Base-by-base conservation (phyloP, 2,113 vertebrate species). In the Chaenogobius annularis region DNA sequence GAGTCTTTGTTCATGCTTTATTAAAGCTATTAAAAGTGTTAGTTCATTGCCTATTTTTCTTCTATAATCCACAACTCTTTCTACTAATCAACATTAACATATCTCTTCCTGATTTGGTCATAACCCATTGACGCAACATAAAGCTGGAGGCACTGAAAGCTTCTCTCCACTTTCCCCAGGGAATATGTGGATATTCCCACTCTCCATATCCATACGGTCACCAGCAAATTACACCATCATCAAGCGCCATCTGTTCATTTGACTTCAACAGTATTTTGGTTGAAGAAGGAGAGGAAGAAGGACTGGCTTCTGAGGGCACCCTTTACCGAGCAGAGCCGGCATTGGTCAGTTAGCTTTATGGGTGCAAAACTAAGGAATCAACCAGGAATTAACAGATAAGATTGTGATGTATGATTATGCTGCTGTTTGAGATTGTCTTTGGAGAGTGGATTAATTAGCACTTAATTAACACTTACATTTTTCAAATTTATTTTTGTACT, bases 301-400 rank as follows among this genome's bases (percentile, higher is more conserved):
- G 92, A 87, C 92, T 91, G 87, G 74, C 90, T 58, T 58, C 55
- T 85, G 95, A 95, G 93, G 90, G 91, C 91, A 89, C 93, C 89
- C 87, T 97, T 90, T 97, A 96, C 92, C 94, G 85, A 91, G 96
- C 96, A 91, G 94, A 97, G 88, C 94, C 96, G 84, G 96, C 96
- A 94, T 92, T 97, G 96, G 96, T 98, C 92, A 97, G 90, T 91
- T 91, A 88, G 89, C 69, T 74, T 82, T 67, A 58, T 77, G 70
- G 77, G 70, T 14, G 48, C 66, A 66, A 65, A 70, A 70, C n/a
- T 26, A 50, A 69, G 65, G 43, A 83, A 85, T 83, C 75, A 82
- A 77, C 35, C 70, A 54, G 50, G 23, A 20, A 20, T 43, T 3
- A 79, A 70, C 73, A 56, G 1, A 47, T 59, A 48, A 62, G 22